Evolutionary conservation across 2,797 vertebrate genomes (phyloP), one percentile per base, ranked within the genome.

Genomic region (Mormyrus proboscirostris): DNA sequence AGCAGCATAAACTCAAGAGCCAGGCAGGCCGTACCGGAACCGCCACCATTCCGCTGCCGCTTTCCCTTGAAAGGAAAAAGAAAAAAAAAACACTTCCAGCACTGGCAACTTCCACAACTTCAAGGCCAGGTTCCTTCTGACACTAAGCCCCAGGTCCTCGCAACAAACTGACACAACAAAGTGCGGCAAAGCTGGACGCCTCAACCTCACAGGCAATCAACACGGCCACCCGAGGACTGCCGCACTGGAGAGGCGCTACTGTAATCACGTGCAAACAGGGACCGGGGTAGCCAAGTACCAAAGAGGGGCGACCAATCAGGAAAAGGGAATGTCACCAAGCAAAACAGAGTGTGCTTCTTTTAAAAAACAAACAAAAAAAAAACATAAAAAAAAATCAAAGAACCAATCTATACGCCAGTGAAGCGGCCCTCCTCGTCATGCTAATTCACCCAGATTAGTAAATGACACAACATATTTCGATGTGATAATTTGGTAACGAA

Each of bases 271-370:
- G 62, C 89, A 73, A 76, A 55, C 85, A 25, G 10, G 33, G 89
- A 90, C 88, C 90, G 88, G 55, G 69, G 44, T 5, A 22, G 59
- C 38, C 19, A 82, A 76, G 44, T 41, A 33, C 2, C 12, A 41
- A 16, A 79, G 8, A 76, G 57, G 25, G 8, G 2, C 25, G 6
- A 90, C 91, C 92, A 94, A 94, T 92, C 93, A 93, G 94, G 94
- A 12, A 69, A 69, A 69, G 25, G 62, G 29, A 69, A 33, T 69
- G 29, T 69, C 73, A 79, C 2, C 2, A 0, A 41, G 38, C 38
- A 44, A 79, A 79, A 79, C 19, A 93, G 93, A 91, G 89, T 93
- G 19, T 5, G 86, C 91, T 91, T 82, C 91, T 88, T 92, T 2
- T 19, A 79, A 79, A 44, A 79, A n/a, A 55, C 22, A 38, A 33